These are phyloP conservation scores for Sesia bembeciformis DNA, from an alignment of 2,888 invertebrate genomes.

Conservation along the genomic window DNA sequence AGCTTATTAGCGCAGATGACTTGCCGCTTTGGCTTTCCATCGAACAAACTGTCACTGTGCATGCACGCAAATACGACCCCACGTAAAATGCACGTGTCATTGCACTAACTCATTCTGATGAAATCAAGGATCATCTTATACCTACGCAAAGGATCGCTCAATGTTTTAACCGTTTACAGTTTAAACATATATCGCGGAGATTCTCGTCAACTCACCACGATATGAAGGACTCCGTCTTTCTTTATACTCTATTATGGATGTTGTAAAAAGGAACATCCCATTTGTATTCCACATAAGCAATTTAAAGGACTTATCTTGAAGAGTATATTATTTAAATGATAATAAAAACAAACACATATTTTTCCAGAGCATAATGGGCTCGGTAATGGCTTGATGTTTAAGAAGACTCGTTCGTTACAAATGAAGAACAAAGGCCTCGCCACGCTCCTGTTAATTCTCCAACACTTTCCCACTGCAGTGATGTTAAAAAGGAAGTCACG, in stretches of 20 bases:
- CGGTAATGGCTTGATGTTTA: constrained; percentile 35
- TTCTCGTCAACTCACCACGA: too few species aligned
- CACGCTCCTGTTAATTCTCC: constrained; percentile 56
- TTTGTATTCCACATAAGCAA: constrained; percentile 11
- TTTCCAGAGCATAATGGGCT: constrained; percentile 30
- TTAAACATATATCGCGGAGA: too few species aligned
- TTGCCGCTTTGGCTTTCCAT: constrained; percentile 38
- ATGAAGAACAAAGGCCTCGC: constrained; percentile 51
- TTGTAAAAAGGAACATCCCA: constrained; percentile 2
- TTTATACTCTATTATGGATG: too few species aligned
- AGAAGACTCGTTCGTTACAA: constrained; percentile 31
- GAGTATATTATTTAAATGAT: constrained; percentile 16
- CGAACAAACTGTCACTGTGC: constrained; percentile 10
- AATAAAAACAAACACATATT: constrained; percentile 43
- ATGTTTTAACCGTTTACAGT: too few species aligned
- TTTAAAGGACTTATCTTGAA: constrained; percentile 9
- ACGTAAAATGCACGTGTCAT: constrained; percentile 23
- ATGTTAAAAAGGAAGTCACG: constrained; percentile 70
- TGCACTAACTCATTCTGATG: neutral
- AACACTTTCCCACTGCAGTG: constrained; percentile 52
- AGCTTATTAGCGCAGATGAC: constrained; percentile 53
- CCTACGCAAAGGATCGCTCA: too few species aligned
- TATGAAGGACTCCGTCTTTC: too few species aligned
- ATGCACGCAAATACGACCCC: constrained; percentile 24
- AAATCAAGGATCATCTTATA: too few species aligned